Percentiles rank a stretch among this genome's conserved stretches.
These are phyloP conservation scores for Tautogolabrus adspersus DNA, from an alignment of 2,113 vertebrate species.

Conservation along the genomic window DNA sequence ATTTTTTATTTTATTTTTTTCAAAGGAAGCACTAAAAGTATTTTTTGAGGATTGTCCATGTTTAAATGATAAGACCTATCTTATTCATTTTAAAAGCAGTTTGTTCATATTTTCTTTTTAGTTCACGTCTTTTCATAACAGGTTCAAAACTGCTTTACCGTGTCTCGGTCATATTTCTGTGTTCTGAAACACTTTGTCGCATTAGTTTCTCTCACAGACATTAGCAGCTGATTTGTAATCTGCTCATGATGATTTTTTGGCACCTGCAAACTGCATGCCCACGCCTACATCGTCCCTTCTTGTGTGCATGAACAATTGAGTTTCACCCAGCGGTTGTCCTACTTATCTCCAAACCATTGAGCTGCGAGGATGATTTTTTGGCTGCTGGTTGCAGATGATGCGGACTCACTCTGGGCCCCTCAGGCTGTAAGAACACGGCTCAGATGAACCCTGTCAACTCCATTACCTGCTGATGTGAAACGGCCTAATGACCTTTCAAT, in stretches of 20 bases:
- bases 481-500: slow-evolving; percentile 78
- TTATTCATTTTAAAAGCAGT: slow-evolving; percentile 36
- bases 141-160: not conserved
- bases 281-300: slow-evolving; percentile 27
- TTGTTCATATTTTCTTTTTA: slow-evolving; percentile 19
- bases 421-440: slow-evolving; percentile 66
- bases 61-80: slow-evolving; percentile 42
- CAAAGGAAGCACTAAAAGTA: slow-evolving; percentile 56
- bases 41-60: slow-evolving; percentile 49
- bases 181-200: slow-evolving; percentile 40
- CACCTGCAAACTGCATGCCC: slow-evolving; percentile 10
- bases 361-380: slow-evolving; percentile 55
- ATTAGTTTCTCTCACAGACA: slow-evolving; percentile 30
- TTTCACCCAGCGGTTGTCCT: slow-evolving; percentile 56
- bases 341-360: slow-evolving; percentile 56
- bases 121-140: slow-evolving; percentile 9
- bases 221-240: slow-evolving; percentile 25
- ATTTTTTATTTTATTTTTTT: slow-evolving; percentile 62
- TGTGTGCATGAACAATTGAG: slow-evolving; percentile 66
- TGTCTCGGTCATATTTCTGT: not conserved
- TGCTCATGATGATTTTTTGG: slow-evolving; percentile 39
- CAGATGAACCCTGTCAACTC: slow-evolving; percentile 78
- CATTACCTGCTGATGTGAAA: slow-evolving; percentile 79
- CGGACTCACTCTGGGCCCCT: slow-evolving; percentile 47
- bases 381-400: slow-evolving; percentile 59